phyloP scores from a whole-genome alignment of 2,888 invertebrate species.

The Monopis laevigella region DNA sequence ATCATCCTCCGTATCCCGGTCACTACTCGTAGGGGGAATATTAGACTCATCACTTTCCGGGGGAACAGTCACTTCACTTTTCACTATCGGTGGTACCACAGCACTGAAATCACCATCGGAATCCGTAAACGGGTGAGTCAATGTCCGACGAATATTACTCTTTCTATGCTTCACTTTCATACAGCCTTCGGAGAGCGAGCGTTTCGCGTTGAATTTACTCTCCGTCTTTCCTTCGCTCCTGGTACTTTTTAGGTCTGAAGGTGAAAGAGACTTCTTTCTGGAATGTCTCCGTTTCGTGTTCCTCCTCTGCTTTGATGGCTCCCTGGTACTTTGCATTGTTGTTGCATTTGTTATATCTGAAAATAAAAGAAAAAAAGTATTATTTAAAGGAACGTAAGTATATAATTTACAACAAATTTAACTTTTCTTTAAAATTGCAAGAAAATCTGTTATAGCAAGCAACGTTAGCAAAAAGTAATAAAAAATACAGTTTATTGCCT shows the following conservation, averaged over 20 bases:
- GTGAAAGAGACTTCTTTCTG: slow-evolving; percentile 60
- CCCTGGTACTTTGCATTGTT: slow-evolving; percentile 56
- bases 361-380: no score
- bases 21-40: slow-evolving; percentile 57
- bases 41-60: slow-evolving; percentile 59
- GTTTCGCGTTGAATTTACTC: slow-evolving; percentile 37
- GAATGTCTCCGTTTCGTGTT: slow-evolving; percentile 58
- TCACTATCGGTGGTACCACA: slow-evolving; percentile 37
- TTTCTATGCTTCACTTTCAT: slow-evolving; percentile 59
- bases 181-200: slow-evolving; percentile 57
- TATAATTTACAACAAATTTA: no score
- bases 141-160: slow-evolving; percentile 57
- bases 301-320: slow-evolving; percentile 54
- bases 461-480: no score
- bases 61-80: slow-evolving; percentile 38
- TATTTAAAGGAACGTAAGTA: no score
- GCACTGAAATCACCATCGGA: slow-evolving; percentile 38
- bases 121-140: slow-evolving; percentile 56
- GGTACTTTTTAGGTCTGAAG: slow-evolving; percentile 50
- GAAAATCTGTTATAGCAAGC: no score
- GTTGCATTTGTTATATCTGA: slow-evolving; percentile 46
- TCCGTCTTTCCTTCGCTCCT: slow-evolving; percentile 44
- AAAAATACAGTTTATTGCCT: no score
- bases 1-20: slow-evolving; percentile 61
- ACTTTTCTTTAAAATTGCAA: no score